These are phyloP conservation scores for Amblyteles armatorius DNA, from an alignment of 2,888 invertebrate species.

Conservation along the genomic window DNA sequence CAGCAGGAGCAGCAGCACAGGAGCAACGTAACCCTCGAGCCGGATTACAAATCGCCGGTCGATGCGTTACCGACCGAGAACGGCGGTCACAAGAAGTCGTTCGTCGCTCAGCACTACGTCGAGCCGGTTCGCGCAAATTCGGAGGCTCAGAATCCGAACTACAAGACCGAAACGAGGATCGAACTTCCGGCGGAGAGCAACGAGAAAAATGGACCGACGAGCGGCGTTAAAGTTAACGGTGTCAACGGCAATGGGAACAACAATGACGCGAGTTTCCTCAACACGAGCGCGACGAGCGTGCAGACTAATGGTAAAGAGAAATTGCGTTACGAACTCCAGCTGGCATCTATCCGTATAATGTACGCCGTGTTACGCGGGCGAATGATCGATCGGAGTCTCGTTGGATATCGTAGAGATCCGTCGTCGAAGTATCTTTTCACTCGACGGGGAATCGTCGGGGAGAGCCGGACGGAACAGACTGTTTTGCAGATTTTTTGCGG, in stretches of 20 bases:
- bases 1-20: constrained; percentile 67
- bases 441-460: constrained; percentile 49
- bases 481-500: no score
- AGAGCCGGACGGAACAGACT: background rate
- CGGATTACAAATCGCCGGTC: constrained; percentile 71
- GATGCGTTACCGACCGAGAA: constrained; percentile 75
- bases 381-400: constrained; percentile 12
- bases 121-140: constrained; percentile 77
- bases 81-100: constrained; percentile 76
- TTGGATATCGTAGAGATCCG: constrained; percentile 52
- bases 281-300: constrained; percentile 80
- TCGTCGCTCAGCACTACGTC: constrained; percentile 80
- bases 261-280: constrained; percentile 83
- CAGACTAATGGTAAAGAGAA: constrained; percentile 74
- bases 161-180: constrained; percentile 81
- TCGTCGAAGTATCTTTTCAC: constrained; percentile 57
- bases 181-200: constrained; percentile 79
- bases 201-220: constrained; percentile 70
- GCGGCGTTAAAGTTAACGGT: constrained; percentile 79
- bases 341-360: background rate
- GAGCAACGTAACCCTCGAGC: constrained; percentile 68
- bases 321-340: background rate
- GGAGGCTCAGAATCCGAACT: constrained; percentile 73
- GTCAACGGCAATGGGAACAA: constrained; percentile 82
- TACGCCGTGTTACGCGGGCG: background rate